Evolutionary conservation across 1,140 invertebrate species (phyloP).

Genomic region (Andrena cerasifolii): DNA sequence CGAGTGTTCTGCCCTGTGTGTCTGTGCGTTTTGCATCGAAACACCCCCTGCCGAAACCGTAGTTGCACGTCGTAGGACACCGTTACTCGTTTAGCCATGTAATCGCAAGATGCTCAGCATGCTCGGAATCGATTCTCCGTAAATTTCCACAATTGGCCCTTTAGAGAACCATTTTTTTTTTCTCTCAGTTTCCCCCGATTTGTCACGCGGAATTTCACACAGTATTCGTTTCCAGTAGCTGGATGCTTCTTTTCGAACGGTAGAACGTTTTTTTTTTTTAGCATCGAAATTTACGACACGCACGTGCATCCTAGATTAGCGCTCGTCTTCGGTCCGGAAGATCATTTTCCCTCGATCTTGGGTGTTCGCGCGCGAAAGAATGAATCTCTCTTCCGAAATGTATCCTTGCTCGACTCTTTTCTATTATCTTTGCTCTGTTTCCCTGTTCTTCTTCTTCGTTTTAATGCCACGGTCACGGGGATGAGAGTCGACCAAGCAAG

Average conservation of each 20-base stretch:
- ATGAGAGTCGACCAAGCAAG: not conserved
- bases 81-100: not conserved
- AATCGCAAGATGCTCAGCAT: not conserved
- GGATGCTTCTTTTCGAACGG: not conserved
- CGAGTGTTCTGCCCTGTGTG: not conserved
- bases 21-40: too few relatives aligned
- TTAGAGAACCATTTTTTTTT: not conserved
- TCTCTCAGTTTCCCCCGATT: not conserved
- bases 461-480: not conserved
- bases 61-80: conserved; percentile 14
- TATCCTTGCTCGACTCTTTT: not conserved
- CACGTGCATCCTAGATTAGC: not conserved
- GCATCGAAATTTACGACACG: not conserved
- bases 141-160: not conserved
- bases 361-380: not conserved
- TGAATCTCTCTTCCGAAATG: not conserved
- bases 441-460: not conserved
- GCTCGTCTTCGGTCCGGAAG: not conserved
- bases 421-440: not conserved
- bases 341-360: not conserved
- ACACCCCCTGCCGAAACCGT: not conserved
- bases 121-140: not conserved
- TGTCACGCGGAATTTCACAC: not conserved
- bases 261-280: not conserved
- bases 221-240: too few relatives aligned